phyloP scores from a whole-genome alignment of 2,888 invertebrate species.

The Thymelicus acteon region DNA sequence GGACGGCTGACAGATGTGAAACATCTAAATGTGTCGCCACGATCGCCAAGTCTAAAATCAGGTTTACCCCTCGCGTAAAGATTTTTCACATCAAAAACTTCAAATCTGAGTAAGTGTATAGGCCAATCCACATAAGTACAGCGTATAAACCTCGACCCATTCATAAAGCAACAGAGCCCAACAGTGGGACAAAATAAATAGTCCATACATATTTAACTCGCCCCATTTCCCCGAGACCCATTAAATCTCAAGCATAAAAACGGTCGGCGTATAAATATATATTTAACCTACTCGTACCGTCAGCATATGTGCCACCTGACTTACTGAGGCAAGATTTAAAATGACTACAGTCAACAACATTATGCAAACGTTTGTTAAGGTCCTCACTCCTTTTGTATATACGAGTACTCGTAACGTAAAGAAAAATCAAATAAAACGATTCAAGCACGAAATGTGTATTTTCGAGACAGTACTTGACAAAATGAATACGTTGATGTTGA shows the following conservation, averaged over 20 bases:
- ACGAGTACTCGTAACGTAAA: not conserved
- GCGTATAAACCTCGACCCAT: not conserved
- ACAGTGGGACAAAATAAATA: not conserved
- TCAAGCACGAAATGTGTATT: not conserved
- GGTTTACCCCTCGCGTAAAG: too few species aligned
- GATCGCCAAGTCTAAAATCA: too few species aligned
- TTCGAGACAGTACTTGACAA: not conserved
- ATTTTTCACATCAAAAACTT: too few species aligned
- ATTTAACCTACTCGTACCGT: conserved; percentile 18
- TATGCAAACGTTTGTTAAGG: conserved; percentile 26
- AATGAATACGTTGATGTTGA: not conserved
- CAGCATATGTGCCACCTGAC: conserved; percentile 26
- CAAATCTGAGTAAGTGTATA: too few species aligned
- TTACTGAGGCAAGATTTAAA: conserved; percentile 19
- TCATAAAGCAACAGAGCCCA: not conserved
- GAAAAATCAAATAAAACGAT: not conserved
- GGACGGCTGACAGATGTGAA: too few species aligned
- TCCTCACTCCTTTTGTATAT: conserved; percentile 20
- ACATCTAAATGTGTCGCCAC: too few species aligned
- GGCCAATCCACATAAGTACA: too few species aligned
- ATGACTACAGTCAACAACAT: conserved; percentile 28
- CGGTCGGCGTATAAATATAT: conserved; percentile 24
- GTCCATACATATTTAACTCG: conserved; percentile 7
- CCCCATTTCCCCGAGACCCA: conserved; percentile 17
- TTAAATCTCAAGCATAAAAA: conserved; percentile 25